Percentiles rank a stretch among this genome's conserved stretches.
phyloP scores from a whole-genome alignment of 1,140 invertebrate genomes.

The Leptinotarsa lineolata region DNA sequence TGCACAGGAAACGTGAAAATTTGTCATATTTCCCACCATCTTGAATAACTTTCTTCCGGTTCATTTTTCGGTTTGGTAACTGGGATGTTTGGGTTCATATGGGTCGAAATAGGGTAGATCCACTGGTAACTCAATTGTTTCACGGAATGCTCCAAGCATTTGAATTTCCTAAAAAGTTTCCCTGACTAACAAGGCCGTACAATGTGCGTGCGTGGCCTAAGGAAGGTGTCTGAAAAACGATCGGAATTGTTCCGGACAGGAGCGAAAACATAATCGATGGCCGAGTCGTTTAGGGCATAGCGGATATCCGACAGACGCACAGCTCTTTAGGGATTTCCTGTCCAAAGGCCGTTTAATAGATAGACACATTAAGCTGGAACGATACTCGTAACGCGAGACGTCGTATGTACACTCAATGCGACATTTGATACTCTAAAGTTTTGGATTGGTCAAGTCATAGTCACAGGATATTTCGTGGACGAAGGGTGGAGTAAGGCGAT shows the following conservation, averaged over 20 bases:
- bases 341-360: constrained; percentile 35
- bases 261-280: constrained; percentile 36
- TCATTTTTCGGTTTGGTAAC: too few species aligned
- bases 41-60: too few species aligned
- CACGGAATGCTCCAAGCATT: too few species aligned
- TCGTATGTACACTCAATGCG: constrained; percentile 16
- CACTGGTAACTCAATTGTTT: too few species aligned
- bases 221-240: constrained; percentile 23
- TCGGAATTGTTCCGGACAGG: constrained; percentile 26
- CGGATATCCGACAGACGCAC: constrained; percentile 40
- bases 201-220: constrained; percentile 19
- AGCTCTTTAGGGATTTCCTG: constrained; percentile 39
- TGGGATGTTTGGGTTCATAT: too few species aligned
- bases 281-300: constrained; percentile 28
- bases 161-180: background rate
- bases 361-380: constrained; percentile 29
- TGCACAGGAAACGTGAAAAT: too few species aligned
- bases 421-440: constrained; percentile 10
- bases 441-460: background rate
- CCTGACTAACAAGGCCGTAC: background rate
- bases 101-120: too few species aligned
- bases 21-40: too few species aligned
- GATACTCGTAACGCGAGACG: constrained; percentile 16
- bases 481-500: too few species aligned
- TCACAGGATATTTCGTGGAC: too few species aligned